Evolutionary conservation across 2,797 vertebrate genomes (phyloP), one percentile per base, ranked within the genome.

Genomic region (Holocentrus rufus): DNA sequence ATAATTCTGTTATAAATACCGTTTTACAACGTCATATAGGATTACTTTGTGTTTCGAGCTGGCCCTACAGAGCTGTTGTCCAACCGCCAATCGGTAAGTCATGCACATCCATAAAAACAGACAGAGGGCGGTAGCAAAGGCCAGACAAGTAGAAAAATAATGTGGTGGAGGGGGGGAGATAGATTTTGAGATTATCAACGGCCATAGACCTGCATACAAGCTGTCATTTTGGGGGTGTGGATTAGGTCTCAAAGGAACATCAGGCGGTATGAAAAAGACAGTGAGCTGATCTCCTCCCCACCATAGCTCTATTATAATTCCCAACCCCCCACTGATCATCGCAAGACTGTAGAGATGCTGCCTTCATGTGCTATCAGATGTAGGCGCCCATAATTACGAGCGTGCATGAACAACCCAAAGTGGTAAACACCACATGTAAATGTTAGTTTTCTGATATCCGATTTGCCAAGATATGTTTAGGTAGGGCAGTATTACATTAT

Each of bases 301-400:
- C 30, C 63, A 53, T 54, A 42, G 18, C 18, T 9, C 7, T 17
- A 31, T 49, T 52, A 31, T 50, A 30, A 25, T 23, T 42, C 57
- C 57, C 34, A 60, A 42, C 58, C 58, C 58, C 58, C 58, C 39
- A 42, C 58, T 7, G 20, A 22, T 14, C 31, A 20, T 36, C 11
- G 31, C 27, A 36, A 58, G 30, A 58, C 46, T n/a, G 42, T 11
- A 64, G 27, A 31, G 22, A 65, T 67, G 76, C 23, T 59, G 66
- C 72, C 42, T 20, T 76, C 34, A 62, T 0, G 34, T 56, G 53
- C 65, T 73, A 14, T 76, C 31, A 30, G 64, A 69, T 63, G n/a
- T 54, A 70, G n/a, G n/a, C n/a, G n/a, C n/a, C 9, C 39, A 42
- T 1, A 3, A 11, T 42, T 42, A 11, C 39, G 9, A 42, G 39